phyloP scores from a whole-genome alignment of 1,140 invertebrate species.

The Drosophila bifasciata region DNA sequence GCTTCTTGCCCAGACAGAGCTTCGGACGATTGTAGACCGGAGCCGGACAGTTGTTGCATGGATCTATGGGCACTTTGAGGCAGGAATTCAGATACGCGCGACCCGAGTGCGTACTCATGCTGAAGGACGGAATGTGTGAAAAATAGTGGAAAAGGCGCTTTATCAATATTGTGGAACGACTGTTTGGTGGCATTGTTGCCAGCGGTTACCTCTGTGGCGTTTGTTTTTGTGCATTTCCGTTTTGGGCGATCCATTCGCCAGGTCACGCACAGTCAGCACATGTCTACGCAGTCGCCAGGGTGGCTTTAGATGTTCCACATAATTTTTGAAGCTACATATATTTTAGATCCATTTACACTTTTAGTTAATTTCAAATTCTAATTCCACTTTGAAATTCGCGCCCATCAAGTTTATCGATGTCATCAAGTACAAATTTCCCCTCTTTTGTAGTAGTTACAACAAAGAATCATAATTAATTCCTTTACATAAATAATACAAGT shows the following conservation, averaged over 20 bases:
- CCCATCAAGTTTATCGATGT: too few species aligned
- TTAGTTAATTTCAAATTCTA: neutral
- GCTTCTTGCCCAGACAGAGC: constrained; percentile 64
- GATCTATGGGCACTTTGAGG: constrained; percentile 79
- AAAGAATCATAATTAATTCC: too few species aligned
- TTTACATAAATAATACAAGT: too few species aligned
- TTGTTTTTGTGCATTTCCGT: constrained; percentile 74
- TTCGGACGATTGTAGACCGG: constrained; percentile 78
- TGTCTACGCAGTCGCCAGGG: constrained; percentile 32
- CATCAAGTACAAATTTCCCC: too few species aligned
- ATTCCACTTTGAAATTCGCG: neutral
- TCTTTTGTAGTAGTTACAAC: too few species aligned
- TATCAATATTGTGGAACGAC: constrained; percentile 66
- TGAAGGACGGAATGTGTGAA: constrained; percentile 17
- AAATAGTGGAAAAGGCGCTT: constrained; percentile 59
- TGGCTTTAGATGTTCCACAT: neutral
- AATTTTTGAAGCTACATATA: too few species aligned
- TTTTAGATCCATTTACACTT: neutral
- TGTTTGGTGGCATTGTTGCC: constrained; percentile 60
- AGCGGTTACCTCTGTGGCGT: constrained; percentile 49
- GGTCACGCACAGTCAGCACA: constrained; percentile 42
- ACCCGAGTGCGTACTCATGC: constrained; percentile 59
- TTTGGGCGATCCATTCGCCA: constrained; percentile 59
- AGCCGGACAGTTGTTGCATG: constrained; percentile 81
- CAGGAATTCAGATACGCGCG: constrained; percentile 70